Conservation (phyloP, 2,113 vertebrate species). For the Holacanthus passer region DNA sequence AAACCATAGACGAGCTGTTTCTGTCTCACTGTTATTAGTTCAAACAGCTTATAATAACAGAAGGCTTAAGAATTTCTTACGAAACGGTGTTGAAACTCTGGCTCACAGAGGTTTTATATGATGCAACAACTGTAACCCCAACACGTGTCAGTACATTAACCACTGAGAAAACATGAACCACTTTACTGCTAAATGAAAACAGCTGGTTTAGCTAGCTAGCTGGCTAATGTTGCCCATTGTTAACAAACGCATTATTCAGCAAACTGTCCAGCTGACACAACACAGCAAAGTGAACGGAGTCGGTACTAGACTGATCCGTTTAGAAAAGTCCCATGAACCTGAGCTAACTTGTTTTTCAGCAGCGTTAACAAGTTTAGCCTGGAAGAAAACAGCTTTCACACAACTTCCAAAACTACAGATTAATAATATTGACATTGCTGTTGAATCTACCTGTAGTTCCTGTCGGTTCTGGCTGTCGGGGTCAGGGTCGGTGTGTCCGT, state of each 20-base stretch:
- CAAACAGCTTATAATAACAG: background rate
- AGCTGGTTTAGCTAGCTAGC: background rate
- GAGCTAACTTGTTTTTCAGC: background rate
- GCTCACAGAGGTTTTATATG: background rate
- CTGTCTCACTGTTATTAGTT: background rate
- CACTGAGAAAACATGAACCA: background rate
- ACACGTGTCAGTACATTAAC: background rate
- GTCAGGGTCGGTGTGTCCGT: background rate
- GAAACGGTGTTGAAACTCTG: background rate
- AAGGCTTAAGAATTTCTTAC: background rate
- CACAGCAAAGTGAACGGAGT: slow-evolving; percentile 18
- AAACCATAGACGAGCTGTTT: background rate
- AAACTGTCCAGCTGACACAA: slow-evolving; percentile 40
- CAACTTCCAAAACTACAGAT: background rate
- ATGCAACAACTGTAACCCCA: background rate
- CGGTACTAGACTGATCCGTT: slow-evolving; percentile 23
- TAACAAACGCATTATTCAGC: slow-evolving; percentile 60
- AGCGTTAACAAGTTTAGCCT: background rate
- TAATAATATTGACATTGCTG: background rate
- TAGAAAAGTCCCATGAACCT: background rate
- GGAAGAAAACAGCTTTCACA: background rate
- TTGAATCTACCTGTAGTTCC: slow-evolving; percentile 37
- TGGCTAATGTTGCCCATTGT: slow-evolving; percentile 43
- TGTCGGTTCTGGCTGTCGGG: background rate
- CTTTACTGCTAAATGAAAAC: background rate